Percentiles rank a stretch among this genome's conserved stretches.
These are phyloP conservation scores for Drosophila tripunctata DNA, from an alignment of 2,888 invertebrate species.

Conservation along the genomic window DNA sequence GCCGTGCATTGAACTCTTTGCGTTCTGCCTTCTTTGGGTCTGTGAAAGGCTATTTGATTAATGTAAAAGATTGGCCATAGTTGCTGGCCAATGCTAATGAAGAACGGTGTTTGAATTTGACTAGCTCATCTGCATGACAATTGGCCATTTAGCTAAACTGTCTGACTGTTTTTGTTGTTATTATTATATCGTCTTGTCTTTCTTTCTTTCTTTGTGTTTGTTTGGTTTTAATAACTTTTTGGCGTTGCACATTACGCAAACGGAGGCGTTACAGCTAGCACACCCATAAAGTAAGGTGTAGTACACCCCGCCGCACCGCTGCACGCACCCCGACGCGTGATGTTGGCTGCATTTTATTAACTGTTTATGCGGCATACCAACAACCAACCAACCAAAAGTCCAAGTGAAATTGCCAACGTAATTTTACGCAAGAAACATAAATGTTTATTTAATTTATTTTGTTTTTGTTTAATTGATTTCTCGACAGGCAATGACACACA, in stretches of 20 bases:
- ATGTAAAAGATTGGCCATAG: conserved; percentile 33
- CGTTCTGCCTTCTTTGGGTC: conserved; percentile 20
- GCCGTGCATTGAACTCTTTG: conserved; percentile 62
- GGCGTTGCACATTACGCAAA: conserved; percentile 54
- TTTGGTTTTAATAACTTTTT: conserved; percentile 12
- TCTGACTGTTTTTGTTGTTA: no score
- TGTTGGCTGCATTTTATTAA: conserved; percentile 48
- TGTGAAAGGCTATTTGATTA: conserved; percentile 66
- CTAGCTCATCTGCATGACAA: conserved; percentile 71
- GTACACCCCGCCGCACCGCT: background rate
- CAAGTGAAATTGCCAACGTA: conserved; percentile 77
- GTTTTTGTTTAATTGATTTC: conserved; percentile 74
- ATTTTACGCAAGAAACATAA: conserved; percentile 67
- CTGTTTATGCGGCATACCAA: conserved; percentile 67
- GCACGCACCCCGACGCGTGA: conserved; percentile 34
- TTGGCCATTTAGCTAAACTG: conserved; percentile 19
- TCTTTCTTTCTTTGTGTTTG: background rate
- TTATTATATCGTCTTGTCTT: no score
- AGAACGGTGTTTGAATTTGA: conserved; percentile 8
- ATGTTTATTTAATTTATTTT: conserved; percentile 29
- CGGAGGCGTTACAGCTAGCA: conserved; percentile 23
- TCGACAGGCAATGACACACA: conserved; percentile 79
- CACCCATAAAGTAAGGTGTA: conserved; percentile 3
- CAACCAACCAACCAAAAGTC: conserved; percentile 30
- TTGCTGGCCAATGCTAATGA: conserved; percentile 49